Evolutionary conservation across 2,113 vertebrate genomes (phyloP).

Genomic region (Corydoras maculifer): DNA sequence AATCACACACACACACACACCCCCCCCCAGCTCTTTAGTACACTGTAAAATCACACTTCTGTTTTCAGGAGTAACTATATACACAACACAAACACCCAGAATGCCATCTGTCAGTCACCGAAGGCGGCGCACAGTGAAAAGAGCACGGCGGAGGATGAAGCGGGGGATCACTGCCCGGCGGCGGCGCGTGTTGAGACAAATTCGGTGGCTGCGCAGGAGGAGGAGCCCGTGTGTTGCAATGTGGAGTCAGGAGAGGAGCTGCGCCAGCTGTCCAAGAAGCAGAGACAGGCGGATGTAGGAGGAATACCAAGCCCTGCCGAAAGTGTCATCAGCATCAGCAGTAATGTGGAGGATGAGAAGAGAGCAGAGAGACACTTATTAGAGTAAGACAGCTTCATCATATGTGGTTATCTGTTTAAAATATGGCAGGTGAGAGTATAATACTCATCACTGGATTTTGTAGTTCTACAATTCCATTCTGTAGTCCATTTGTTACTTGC

Average conservation of each 20-base stretch:
- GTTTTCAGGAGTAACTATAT: conserved; percentile 73
- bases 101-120: conserved; percentile 81
- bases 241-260: conserved; percentile 58
- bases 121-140: conserved; percentile 81
- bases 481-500: no score
- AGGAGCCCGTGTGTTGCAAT: conserved; percentile 60
- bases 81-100: conserved; percentile 83
- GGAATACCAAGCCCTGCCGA: conserved; percentile 81
- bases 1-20: background rate
- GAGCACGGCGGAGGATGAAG: conserved; percentile 64
- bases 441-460: no score
- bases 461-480: no score
- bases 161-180: conserved; percentile 62
- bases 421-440: no score
- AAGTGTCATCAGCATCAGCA: conserved; percentile 96
- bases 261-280: conserved; percentile 65
- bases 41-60: conserved; percentile 8
- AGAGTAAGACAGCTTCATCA: conserved; percentile 68
- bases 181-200: conserved; percentile 65
- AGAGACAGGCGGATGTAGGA: conserved; percentile 78
- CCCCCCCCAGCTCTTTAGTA: no score
- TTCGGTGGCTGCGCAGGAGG: conserved; percentile 62
- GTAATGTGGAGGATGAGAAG: conserved; percentile 80
- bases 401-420: no score
- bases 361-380: conserved; percentile 68